Evolutionary conservation across 1,140 invertebrate genomes (phyloP).

Genomic region (Bactericera cockerelli): DNA sequence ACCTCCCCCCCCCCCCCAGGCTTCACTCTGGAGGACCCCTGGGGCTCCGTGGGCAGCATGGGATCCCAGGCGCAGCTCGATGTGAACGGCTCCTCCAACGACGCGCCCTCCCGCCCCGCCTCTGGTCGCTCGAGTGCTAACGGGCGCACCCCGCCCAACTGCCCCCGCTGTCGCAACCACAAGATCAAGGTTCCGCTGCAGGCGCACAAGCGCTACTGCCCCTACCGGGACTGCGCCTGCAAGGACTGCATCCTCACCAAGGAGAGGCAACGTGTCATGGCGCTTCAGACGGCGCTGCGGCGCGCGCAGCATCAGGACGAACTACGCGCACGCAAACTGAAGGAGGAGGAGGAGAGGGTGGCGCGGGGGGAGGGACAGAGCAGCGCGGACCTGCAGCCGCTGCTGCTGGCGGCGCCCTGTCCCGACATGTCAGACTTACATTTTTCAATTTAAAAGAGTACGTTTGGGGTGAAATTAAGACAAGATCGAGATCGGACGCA

Average conservation of each 20-base stretch:
- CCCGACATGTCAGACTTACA: too few species aligned
- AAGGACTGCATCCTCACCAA: conserved; percentile 66
- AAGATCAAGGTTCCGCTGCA: conserved; percentile 65
- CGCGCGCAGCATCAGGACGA: conserved; percentile 53
- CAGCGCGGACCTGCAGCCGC: too few species aligned
- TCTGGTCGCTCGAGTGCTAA: conserved; percentile 27
- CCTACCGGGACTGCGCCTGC: conserved; percentile 61
- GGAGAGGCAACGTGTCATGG: conserved; percentile 63
- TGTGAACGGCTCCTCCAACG: conserved; percentile 22
- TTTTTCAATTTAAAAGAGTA: too few species aligned
- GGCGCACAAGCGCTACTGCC: conserved; percentile 82
- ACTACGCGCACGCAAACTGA: conserved; percentile 20
- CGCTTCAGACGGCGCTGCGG: conserved; percentile 53
- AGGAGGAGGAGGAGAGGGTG: not conserved
- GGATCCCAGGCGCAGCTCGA: too few species aligned
- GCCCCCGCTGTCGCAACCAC: conserved; percentile 75
- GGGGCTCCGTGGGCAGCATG: too few species aligned
- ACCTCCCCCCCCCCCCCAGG: too few species aligned
- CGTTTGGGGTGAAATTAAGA: too few species aligned
- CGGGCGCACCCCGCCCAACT: conserved; percentile 53
- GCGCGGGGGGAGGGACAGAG: conserved; percentile 3
- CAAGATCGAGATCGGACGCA: too few species aligned
- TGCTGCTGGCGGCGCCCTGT: too few species aligned
- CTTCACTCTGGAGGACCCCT: too few species aligned
- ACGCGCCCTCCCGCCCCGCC: conserved; percentile 33